phyloP scores from a whole-genome alignment of 2,113 vertebrate genomes.

The Turdus rufiventris region DNA sequence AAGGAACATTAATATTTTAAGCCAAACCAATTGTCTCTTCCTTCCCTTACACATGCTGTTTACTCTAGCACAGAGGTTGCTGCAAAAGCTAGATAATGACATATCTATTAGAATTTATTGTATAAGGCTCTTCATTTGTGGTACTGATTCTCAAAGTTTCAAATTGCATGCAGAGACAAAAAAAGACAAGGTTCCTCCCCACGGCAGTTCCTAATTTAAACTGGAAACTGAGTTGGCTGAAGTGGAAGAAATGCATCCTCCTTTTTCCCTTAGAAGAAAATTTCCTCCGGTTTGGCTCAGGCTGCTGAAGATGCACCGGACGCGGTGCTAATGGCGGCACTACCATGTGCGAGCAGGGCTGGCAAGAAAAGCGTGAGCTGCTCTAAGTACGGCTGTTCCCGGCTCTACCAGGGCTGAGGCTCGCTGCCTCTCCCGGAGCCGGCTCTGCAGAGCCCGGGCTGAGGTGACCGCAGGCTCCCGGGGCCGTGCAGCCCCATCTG shows the following conservation, averaged over 20 bases:
- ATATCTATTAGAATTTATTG: accelerated
- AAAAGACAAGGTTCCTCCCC: background rate
- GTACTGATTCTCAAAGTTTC: background rate
- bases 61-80: background rate
- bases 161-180: background rate
- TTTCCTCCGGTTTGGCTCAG: background rate
- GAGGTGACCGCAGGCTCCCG: accelerated
- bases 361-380: accelerated
- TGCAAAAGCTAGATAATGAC: background rate
- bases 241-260: background rate
- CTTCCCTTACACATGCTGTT: background rate
- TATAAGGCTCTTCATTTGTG: background rate
- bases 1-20: background rate
- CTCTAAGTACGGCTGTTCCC: accelerated
- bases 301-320: accelerated
- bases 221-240: accelerated
- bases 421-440: accelerated
- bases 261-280: background rate
- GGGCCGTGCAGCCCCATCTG: background rate
- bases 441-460: accelerated
- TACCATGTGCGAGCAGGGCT: background rate
- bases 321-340: background rate
- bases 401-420: accelerated
- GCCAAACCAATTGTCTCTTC: background rate
- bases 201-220: background rate